Evolutionary conservation across 2,888 invertebrate species (phyloP).

Genomic region (Pristionchus arcanus): DNA sequence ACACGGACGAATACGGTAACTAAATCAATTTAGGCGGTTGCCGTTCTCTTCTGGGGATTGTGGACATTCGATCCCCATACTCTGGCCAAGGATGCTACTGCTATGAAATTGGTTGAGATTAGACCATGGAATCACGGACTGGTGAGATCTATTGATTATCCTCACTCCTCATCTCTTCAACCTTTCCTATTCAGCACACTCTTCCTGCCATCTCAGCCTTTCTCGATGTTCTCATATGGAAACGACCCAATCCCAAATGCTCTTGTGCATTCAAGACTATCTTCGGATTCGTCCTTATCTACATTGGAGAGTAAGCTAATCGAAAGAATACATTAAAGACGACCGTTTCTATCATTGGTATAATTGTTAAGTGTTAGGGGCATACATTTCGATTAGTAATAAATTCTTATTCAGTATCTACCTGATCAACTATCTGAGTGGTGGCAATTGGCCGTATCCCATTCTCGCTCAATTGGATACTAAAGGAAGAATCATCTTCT

Average conservation of each 20-base stretch:
- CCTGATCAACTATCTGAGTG: conserved; percentile 48
- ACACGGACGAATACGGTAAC: background rate
- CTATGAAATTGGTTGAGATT: conserved; percentile 66
- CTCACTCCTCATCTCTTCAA: background rate
- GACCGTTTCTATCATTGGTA: too few species aligned
- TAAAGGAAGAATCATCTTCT: conserved; percentile 46
- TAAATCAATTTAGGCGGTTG: conserved; percentile 66
- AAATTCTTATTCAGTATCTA: conserved; percentile 20
- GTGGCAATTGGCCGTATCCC: conserved; percentile 52
- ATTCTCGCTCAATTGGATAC: conserved; percentile 52
- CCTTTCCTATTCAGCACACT: conserved; percentile 68
- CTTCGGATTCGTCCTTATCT: conserved; percentile 62
- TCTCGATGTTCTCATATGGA: conserved; percentile 70
- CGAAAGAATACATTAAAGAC: background rate
- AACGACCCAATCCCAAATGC: conserved; percentile 63
- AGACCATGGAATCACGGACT: conserved; percentile 75
- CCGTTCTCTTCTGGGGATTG: conserved; percentile 75
- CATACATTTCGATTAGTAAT: background rate
- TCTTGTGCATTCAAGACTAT: conserved; percentile 62
- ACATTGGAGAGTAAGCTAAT: conserved; percentile 68
- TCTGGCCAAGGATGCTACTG: conserved; percentile 69
- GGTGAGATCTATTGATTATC: conserved; percentile 58
- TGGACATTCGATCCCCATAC: conserved; percentile 69
- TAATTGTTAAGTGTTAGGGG: background rate
- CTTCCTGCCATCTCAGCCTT: conserved; percentile 71